Evolutionary conservation across 2,113 vertebrate species (phyloP).

Genomic region (Athene cunicularia): DNA sequence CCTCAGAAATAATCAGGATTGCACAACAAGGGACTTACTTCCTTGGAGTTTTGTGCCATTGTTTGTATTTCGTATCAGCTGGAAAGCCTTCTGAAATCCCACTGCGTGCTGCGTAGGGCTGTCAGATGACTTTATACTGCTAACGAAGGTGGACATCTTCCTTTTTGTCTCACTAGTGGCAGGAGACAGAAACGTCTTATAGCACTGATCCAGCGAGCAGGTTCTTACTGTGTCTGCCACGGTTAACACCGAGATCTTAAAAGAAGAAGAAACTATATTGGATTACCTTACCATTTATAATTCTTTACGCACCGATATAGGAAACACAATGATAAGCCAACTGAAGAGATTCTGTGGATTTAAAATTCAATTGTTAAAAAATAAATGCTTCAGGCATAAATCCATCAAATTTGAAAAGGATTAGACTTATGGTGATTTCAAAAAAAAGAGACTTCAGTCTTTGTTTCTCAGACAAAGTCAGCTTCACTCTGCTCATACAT

Average conservation of each 20-base stretch:
- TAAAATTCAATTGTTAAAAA: neutral
- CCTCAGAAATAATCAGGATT: neutral
- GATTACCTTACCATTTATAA: slow-evolving; percentile 1
- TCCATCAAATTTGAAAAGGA: neutral
- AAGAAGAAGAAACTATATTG: neutral
- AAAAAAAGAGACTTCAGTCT: neutral
- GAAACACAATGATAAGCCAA: neutral
- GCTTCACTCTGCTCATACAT: neutral
- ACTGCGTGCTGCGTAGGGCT: slow-evolving; percentile 89
- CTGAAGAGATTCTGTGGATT: neutral
- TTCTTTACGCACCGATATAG: neutral
- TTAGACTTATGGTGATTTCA: neutral
- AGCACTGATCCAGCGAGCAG: slow-evolving; percentile 97
- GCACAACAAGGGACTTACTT: slow-evolving; percentile 77
- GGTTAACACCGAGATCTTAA: slow-evolving; percentile 91
- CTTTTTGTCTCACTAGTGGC: slow-evolving; percentile 97
- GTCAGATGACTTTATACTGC: slow-evolving; percentile 88
- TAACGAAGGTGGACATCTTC: slow-evolving; percentile 95
- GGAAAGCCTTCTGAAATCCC: slow-evolving; percentile 96
- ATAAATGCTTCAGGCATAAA: neutral
- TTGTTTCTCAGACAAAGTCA: slow-evolving; percentile 6
- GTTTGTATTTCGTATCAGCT: slow-evolving; percentile 91
- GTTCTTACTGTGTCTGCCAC: slow-evolving; percentile 90
- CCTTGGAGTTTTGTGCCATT: slow-evolving; percentile 83
- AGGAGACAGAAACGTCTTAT: slow-evolving; percentile 93